Evolutionary conservation across 2,797 vertebrate genomes (phyloP).

Genomic region (Onychomys leucogaster): DNA sequence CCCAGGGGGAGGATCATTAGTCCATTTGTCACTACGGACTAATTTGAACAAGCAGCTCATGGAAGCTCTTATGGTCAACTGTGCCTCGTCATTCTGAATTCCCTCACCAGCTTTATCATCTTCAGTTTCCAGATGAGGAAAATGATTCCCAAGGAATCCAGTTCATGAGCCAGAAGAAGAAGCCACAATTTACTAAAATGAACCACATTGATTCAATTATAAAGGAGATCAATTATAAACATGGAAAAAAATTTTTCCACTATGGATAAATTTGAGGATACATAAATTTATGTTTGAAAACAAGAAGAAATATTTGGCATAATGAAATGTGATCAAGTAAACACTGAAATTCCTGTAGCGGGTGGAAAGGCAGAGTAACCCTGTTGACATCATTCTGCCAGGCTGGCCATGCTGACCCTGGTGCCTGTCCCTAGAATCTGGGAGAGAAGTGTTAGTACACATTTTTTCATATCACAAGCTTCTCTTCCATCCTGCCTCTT

Average conservation of each 20-base stretch:
- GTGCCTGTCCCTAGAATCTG: not conserved
- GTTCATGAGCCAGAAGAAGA: not conserved
- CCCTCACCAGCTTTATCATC: not conserved
- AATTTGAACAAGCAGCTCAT: not conserved
- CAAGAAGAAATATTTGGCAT: not conserved
- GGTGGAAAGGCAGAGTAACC: not conserved
- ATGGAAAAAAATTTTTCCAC: not conserved
- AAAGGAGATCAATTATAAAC: not conserved
- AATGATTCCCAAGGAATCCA: not conserved
- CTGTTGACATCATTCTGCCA: not conserved
- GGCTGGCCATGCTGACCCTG: not conserved
- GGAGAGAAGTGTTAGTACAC: not conserved
- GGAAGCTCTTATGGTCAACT: not conserved
- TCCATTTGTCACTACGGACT: not conserved
- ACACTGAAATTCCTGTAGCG: not conserved
- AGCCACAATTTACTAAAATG: not conserved
- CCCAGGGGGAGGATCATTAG: not conserved
- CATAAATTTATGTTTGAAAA: constrained; percentile 37
- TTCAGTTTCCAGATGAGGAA: not conserved
- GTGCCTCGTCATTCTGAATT: fast-evolving
- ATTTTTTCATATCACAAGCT: not conserved
- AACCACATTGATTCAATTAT: not conserved
- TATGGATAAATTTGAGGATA: not conserved
- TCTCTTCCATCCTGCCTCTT: not conserved
- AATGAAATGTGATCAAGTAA: constrained; percentile 1